A percentile compares a stretch with the other conserved stretches of the same genome.
phyloP scores from a whole-genome alignment of 1,140 invertebrate species.

The Drosophila ohnishii region DNA sequence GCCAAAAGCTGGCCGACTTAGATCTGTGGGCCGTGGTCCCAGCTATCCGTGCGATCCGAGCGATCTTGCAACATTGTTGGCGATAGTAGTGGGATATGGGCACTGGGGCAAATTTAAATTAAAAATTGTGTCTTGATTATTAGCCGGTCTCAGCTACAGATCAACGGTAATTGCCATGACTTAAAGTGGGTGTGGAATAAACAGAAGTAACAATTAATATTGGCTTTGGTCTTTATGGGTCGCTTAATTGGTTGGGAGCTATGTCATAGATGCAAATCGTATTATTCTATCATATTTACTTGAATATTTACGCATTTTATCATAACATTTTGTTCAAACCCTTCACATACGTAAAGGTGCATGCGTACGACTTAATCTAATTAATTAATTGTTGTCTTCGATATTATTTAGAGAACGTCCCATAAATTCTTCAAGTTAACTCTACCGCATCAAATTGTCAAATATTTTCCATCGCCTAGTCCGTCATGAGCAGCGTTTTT shows the following conservation, averaged over 20 bases:
- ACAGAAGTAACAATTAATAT: conserved; percentile 22
- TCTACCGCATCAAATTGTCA: conserved; percentile 34
- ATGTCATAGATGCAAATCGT: background rate
- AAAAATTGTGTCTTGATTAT: conserved; percentile 50
- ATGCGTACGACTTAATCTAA: background rate
- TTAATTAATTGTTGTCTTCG: background rate
- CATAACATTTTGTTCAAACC: background rate
- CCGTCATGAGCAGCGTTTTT: conserved; percentile 11
- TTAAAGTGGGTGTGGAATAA: conserved; percentile 40
- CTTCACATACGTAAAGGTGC: background rate
- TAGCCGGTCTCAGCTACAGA: conserved; percentile 27
- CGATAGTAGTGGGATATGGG: conserved; percentile 36
- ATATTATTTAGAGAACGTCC: background rate
- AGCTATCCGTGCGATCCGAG: conserved; percentile 39
- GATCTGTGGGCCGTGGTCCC: conserved; percentile 23
- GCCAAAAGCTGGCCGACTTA: conserved; percentile 46
- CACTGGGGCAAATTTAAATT: conserved; percentile 43
- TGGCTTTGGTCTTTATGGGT: background rate
- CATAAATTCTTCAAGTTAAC: conserved; percentile 21
- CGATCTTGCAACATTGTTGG: conserved; percentile 54
- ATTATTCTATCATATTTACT: background rate
- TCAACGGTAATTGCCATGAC: conserved; percentile 39
- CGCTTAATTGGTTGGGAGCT: background rate
- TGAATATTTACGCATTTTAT: background rate
- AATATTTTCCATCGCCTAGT: conserved; percentile 30